Base-by-base conservation (phyloP, 2,888 invertebrate genomes). In the Coleophora flavipennella region DNA sequence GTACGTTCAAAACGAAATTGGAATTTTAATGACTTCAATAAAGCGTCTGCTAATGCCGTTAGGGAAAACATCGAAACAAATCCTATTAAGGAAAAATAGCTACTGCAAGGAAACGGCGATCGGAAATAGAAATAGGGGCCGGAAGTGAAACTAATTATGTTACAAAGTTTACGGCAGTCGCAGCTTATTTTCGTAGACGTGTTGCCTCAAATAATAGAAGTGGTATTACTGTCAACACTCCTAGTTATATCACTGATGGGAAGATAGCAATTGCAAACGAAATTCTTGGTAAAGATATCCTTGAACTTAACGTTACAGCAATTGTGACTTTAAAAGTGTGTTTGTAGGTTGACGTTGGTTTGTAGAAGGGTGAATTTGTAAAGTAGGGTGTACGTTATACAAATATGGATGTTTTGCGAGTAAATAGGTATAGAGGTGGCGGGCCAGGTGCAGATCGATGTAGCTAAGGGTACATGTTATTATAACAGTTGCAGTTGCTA, bases 81-180 rank as follows among this genome's bases (percentile, higher is more conserved):
- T 78, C 66, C 63, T 67, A 76, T 78, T 76, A 77, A 67, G 65
- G 79, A 73, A 81, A 80, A 78, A 75, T 76, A 74, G 67, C 75
- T 67, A 62, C 59, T 62, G 65, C 63, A 65, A 76, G 70, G 68
- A 78, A 80, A 78, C 71, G 76, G 63, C 77, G 71, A 77, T 72
- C 81, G 80, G 80, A 83, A 83, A 79, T 81, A 83, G 83, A 80
- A 75, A 78, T 80, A 77, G 73, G 67, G 65, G 78, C 72, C 78
- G 81, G 83, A 83, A 81, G 78, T 81, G 70, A 75, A 78, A 75
- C 80, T 81, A 81, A 83, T 83, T 81, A 83, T 79, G 72, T 81
- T 83, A 83, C 81, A 62, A 78, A 71, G 67, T 68, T 65, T 67
- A 59, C 62, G 69, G 62, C 62, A 65, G 62, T 74, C 67, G 74